Base-by-base conservation (phyloP, 2,113 vertebrate species). In the Seriola quinqueradiata region DNA sequence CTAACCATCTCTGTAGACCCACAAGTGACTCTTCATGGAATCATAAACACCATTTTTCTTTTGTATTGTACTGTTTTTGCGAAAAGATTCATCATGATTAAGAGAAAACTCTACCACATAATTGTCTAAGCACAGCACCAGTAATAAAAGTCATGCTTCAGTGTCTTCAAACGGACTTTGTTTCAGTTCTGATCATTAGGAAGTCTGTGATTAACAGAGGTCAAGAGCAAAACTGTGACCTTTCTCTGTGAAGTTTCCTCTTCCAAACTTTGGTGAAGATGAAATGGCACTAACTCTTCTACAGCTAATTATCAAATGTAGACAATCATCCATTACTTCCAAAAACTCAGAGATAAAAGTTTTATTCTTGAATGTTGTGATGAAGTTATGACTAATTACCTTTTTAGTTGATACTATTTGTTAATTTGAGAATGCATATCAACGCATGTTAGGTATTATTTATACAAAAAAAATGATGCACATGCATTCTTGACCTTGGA, bases 191-290 rank as follows among this genome's bases (percentile, higher is more conserved):
- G 55, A 79, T 64, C 64, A 70, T 69, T 66, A 50, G 54, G 6
- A 76, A 59, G 34, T 38, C 69, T 52, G 59, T 79, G 57, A 68
- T 72, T 76, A 68, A 58, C 23, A 38, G 50, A 63, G 74, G 70
- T 78, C 63, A 69, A 44, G 58, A 75, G 38, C 0, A 0, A 73
- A 80, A 50, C 38, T 8, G 0, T 38, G 60, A 82, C 58, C 59
- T 70, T 48, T 44, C 60, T 48, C 28, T 57, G 6, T 48, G 71
- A 61, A 77, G 68, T 73, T 68, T 50, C 55, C 0, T 9, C 63
- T 71, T 79, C 59, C 17, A 48, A 44, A 71, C 73, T 40, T 69
- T 57, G 44, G 71, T 25, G 10, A 69, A 16, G 63, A 63, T 57
- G 21, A 74, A 72, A 69, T 12, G 19, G 14, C 8, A 32, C 1